Conservation (phyloP, 2,797 vertebrate species). For the Falco novaeseelandiae region DNA sequence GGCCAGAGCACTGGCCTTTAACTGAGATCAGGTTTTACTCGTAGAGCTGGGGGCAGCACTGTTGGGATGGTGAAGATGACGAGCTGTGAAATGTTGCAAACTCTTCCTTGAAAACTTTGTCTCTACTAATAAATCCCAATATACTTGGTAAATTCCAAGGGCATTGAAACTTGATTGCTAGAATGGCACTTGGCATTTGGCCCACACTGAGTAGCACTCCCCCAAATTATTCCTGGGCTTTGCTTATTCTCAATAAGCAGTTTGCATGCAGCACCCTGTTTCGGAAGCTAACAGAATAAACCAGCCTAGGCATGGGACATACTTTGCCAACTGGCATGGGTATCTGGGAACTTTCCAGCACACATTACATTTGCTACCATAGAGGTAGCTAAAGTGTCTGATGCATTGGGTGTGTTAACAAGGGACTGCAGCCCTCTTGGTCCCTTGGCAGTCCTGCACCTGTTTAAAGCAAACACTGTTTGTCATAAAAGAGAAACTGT, state of each 20-base stretch:
- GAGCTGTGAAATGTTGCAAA: background rate
- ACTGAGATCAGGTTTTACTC: background rate
- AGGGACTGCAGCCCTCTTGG: background rate
- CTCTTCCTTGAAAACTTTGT: background rate
- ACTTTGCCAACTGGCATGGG: slow-evolving; percentile 23
- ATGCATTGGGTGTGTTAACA: background rate
- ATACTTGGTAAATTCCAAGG: background rate
- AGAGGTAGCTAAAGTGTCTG: background rate
- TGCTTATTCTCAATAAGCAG: background rate
- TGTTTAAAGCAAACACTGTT: background rate
- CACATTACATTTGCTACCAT: background rate
- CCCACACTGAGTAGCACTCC: background rate
- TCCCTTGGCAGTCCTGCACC: slow-evolving; percentile 1
- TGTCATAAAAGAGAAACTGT: background rate
- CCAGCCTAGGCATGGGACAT: background rate
- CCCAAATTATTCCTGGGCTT: background rate
- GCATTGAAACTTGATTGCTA: background rate
- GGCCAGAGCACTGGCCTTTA: background rate
- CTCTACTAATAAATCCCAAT: background rate
- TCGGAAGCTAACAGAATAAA: background rate
- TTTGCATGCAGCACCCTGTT: background rate
- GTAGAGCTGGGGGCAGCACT: background rate
- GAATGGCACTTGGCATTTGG: background rate
- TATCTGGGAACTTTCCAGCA: background rate
- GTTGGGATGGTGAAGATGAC: background rate